Conservation (phyloP, 2,113 vertebrate species). For the Genyomyrus donnyi region DNA sequence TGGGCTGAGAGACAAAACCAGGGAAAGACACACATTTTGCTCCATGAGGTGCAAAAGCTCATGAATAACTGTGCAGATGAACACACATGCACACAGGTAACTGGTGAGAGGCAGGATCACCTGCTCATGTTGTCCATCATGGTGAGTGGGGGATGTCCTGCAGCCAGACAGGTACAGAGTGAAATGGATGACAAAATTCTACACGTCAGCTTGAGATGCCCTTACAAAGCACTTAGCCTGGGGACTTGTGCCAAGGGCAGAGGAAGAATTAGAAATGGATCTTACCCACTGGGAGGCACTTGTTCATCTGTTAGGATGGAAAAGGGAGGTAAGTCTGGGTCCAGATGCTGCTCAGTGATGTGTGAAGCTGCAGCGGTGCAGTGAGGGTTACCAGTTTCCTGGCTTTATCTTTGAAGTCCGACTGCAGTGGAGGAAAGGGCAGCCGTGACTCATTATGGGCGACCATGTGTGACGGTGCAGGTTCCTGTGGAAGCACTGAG, state of each 20-base stretch:
- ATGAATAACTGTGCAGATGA: background rate
- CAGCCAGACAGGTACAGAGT: background rate
- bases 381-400: background rate
- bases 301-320: background rate
- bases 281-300: background rate
- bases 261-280: background rate
- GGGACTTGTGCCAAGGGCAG: background rate
- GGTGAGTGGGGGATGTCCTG: background rate
- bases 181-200: background rate
- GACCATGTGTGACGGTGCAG: background rate
- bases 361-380: constrained; percentile 24
- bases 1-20: background rate
- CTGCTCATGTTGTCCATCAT: background rate
- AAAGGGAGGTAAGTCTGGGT: background rate
- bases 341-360: background rate
- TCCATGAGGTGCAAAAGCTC: background rate
- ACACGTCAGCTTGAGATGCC: background rate
- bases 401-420: background rate
- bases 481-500: background rate
- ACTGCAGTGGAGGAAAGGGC: background rate
- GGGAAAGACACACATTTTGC: background rate
- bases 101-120: background rate
- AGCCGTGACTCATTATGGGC: background rate
- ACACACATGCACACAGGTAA: background rate
- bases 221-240: background rate